Base-by-base conservation (phyloP, 2,113 vertebrate genomes). In the Larimichthys crocea region DNA sequence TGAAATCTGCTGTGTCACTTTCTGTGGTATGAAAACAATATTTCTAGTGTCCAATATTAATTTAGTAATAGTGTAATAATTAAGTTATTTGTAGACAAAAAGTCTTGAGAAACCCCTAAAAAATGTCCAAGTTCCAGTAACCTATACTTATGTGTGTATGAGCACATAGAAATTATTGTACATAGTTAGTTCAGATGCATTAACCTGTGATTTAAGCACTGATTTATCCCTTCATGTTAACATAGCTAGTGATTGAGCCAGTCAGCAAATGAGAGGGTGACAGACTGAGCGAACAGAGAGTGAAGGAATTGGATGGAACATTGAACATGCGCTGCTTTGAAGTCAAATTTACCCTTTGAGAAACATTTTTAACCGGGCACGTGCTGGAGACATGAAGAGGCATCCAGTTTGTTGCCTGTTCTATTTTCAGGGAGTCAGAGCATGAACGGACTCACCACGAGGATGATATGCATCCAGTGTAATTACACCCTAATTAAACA, bases 401-500 rank as follows among this genome's bases (percentile, higher is more conserved):
- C 68, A 24, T 52, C 83, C 73, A 42, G 29, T 31, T 60, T 49
- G 66, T 46, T 42, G 49, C 63, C 74, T 20, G 57, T 2, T 79
- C 84, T 86, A 88, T 88, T 84, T 84, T 53, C 68, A 69, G 83
- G 50, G 52, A n/a, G 26, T 8, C 20, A 3, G 19, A 80, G 31
- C 82, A 59, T 69, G 65, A 87, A 80, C 46, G n/a, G n/a, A n/a
- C n/a, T n/a, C 50, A 29, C 67, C 61, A 65, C 63, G 5, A 44
- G 22, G 83, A 88, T 20, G 80, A 78, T 59, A 40, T 80, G 72
- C 84, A 57, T 29, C 46, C 63, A n/a, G 55, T 14, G 20, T 91
- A 90, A 92, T 90, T 89, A 87, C 85, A 84, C 84, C 72, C 71
- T 42, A 66, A 89, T 90, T 72, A 87, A 85, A 86, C 44, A 53